Base-by-base conservation (phyloP, 1,140 invertebrate genomes). In the Drosophila subobscura region DNA sequence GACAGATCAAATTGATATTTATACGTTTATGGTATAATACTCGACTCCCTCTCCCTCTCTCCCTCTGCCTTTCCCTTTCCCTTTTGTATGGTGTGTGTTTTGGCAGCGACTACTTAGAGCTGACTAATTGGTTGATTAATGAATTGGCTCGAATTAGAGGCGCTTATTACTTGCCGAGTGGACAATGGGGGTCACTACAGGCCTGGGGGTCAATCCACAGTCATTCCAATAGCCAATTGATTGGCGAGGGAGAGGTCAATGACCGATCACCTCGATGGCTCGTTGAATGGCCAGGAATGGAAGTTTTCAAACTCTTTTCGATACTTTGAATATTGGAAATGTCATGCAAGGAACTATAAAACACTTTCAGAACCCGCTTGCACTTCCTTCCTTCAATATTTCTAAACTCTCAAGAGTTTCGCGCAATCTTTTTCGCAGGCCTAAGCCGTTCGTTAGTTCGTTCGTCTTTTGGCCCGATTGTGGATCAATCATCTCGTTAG, bases 1-100 rank as follows among this genome's bases (percentile, higher is more conserved):
- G 79, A 89, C 85, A 85, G 79, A 85, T 89, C 70, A 85, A 89
- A 89, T 89, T 89, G 84, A 89, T 89, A 88, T 88, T 88, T 88
- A 88, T 86, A 83, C 83, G 52, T 63, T 79, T 74, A 84, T 79
- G 70, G 60, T 67, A 73, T 77, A 79, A 65, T 78, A 33, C 20
- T 44, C 16, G 50, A 29, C 65, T 66, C 64, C 41, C 42, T 27
- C 59, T 33, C 49, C 2, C 14, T 27, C 22, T 12, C 14, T 8
- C 25, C 16, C 16, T 2, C 40, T 22, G 2, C 20, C 1, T 49
- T 22, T 16, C 22, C 22, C 22, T 22, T 37, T 20, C 44, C 16
- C 40, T 25, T 3, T 44, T 52, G 72, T 50, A 49, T 65, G 61
- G 33, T 51, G 51, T 54, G 49, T 67, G 55, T 67, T 74, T 56